Evolutionary conservation across 1,140 invertebrate species (phyloP).

Genomic region (Lamellibrachia luymesi): DNA sequence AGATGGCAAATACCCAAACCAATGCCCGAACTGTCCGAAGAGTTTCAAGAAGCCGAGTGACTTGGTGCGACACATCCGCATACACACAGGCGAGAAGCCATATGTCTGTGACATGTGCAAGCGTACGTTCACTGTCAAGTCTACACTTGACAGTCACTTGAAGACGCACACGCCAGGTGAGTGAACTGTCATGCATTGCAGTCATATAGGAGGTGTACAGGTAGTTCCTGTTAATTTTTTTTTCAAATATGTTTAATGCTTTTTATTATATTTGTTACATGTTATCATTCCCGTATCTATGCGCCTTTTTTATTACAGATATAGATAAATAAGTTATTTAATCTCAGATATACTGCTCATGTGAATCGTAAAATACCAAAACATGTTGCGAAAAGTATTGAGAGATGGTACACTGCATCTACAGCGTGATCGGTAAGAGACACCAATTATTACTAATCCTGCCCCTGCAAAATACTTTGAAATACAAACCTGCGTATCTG

Average conservation of each 20-base stretch:
- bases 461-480: too few relatives aligned
- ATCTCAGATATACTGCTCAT: background rate
- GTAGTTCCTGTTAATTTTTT: too few relatives aligned
- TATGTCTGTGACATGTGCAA: constrained; percentile 50
- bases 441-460: too few relatives aligned
- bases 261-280: background rate
- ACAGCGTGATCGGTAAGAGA: too few relatives aligned
- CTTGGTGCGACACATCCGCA: constrained; percentile 54
- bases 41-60: constrained; percentile 61
- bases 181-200: constrained; percentile 9
- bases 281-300: background rate
- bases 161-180: constrained; percentile 53
- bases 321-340: background rate
- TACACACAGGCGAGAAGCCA: constrained; percentile 58
- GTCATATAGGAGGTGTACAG: background rate
- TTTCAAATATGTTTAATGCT: too few relatives aligned
- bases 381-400: too few relatives aligned
- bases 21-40: constrained; percentile 63
- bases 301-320: background rate
- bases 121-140: constrained; percentile 56
- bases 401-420: too few relatives aligned
- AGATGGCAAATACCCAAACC: constrained; percentile 50
- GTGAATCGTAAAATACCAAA: too few relatives aligned
- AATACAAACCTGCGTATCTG: too few relatives aligned
- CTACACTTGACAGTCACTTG: constrained; percentile 57